Percentiles rank a stretch among this genome's conserved stretches.
Evolutionary conservation across 2,113 vertebrate species (phyloP).

Genomic region (Pomatostomus ruficeps): DNA sequence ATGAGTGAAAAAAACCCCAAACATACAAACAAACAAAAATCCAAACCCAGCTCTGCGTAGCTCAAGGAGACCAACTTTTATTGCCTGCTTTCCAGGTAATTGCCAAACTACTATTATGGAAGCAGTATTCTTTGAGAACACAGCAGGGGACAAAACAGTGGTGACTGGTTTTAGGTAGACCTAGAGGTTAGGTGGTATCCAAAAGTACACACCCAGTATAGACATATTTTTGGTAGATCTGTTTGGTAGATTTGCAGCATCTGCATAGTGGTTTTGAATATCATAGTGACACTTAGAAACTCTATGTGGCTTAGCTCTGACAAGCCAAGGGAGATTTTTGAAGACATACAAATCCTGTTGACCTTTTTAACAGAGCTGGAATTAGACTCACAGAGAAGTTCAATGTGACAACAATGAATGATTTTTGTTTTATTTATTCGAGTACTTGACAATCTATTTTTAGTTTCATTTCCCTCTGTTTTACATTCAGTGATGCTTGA

Average conservation of each 20-base stretch:
- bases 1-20: background rate
- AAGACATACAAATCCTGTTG: background rate
- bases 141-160: background rate
- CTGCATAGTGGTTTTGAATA: background rate
- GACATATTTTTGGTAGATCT: background rate
- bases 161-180: background rate
- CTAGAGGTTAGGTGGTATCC: background rate
- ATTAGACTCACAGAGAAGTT: background rate
- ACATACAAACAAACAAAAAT: background rate
- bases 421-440: background rate
- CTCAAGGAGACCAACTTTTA: background rate
- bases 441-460: background rate
- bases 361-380: background rate
- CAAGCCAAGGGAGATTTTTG: background rate
- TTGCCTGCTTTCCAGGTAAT: background rate
- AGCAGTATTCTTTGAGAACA: background rate
- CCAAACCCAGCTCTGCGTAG: fast-evolving
- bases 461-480: background rate
- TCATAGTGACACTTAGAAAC: background rate
- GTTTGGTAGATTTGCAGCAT: background rate
- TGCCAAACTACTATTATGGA: background rate
- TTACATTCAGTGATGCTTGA: background rate
- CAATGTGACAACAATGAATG: fast-evolving
- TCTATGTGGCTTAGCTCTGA: background rate
- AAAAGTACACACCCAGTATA: background rate